phyloP scores from a whole-genome alignment of 2,797 vertebrate genomes.

The Threskiornis aethiopicus region DNA sequence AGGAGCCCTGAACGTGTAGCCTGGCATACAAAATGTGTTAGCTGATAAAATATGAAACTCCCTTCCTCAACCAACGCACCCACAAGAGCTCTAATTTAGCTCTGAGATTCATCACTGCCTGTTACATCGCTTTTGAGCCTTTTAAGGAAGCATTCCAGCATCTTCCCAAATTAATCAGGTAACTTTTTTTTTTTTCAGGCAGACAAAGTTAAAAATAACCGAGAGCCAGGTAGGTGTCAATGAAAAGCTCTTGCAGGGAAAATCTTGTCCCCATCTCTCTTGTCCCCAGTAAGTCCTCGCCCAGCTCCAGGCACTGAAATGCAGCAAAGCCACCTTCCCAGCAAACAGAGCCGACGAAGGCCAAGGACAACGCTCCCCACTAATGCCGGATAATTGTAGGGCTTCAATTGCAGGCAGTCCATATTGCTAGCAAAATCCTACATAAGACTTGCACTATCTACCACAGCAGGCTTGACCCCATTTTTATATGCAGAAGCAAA shows the following conservation, averaged over 20 bases:
- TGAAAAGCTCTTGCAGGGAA: neutral
- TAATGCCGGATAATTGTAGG: neutral
- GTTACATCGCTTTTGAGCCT: neutral
- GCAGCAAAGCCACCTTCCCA: neutral
- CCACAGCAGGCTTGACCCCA: conserved; percentile 31
- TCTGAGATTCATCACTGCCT: neutral
- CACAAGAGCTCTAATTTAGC: neutral
- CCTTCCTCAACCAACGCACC: neutral
- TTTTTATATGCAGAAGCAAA: neutral
- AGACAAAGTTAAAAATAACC: neutral
- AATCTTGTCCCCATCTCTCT: neutral
- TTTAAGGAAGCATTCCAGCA: neutral
- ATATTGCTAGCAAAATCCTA: conserved; percentile 8
- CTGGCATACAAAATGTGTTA: neutral
- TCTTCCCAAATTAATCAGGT: neutral
- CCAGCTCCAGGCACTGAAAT: neutral
- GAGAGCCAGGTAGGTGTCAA: neutral
- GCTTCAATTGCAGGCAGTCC: neutral
- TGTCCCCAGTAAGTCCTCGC: neutral
- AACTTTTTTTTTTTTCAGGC: neutral
- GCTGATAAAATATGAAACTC: conserved; percentile 19
- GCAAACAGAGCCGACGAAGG: neutral
- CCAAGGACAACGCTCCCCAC: neutral
- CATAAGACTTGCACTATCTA: neutral
- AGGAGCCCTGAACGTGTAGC: neutral